These are phyloP conservation scores for Meloidogyne chitwoodi DNA, from an alignment of 1,140 invertebrate genomes.

Conservation along the genomic window DNA sequence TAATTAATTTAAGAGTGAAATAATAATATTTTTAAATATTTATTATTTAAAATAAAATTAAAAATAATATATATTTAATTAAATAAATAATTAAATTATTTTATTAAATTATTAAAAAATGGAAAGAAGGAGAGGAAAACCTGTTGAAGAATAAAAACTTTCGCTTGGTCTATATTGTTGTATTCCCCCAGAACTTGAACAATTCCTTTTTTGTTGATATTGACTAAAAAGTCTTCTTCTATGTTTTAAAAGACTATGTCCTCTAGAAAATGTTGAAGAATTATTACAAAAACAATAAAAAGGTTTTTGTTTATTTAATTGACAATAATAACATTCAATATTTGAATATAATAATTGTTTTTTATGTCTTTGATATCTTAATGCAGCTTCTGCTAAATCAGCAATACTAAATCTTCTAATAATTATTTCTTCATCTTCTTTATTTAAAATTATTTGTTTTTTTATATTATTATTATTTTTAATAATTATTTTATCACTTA, in stretches of 20 bases:
- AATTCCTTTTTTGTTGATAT: neutral
- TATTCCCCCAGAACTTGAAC: neutral
- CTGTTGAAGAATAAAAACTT: neutral
- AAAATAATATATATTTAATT: no score
- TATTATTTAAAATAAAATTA: neutral
- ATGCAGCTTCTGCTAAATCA: slow-evolving; percentile 13
- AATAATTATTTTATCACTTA: neutral
- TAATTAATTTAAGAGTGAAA: no score
- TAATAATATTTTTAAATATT: neutral
- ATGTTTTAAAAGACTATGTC: neutral
- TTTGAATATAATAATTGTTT: neutral
- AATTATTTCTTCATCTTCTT: neutral
- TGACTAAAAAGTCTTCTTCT: neutral
- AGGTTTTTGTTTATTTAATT: neutral
- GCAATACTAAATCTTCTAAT: slow-evolving; percentile 3
- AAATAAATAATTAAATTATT: neutral
- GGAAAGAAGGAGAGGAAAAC: neutral
- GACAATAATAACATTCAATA: neutral
- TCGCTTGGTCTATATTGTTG: no score
- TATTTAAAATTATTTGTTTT: neutral
- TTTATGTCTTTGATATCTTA: slow-evolving; percentile 4
- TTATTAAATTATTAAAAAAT: neutral
- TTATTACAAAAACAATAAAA: neutral
- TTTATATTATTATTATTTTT: neutral
- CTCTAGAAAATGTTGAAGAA: neutral